Conservation (phyloP, 2,797 vertebrate species). For the Pseudochaenichthys georgianus region DNA sequence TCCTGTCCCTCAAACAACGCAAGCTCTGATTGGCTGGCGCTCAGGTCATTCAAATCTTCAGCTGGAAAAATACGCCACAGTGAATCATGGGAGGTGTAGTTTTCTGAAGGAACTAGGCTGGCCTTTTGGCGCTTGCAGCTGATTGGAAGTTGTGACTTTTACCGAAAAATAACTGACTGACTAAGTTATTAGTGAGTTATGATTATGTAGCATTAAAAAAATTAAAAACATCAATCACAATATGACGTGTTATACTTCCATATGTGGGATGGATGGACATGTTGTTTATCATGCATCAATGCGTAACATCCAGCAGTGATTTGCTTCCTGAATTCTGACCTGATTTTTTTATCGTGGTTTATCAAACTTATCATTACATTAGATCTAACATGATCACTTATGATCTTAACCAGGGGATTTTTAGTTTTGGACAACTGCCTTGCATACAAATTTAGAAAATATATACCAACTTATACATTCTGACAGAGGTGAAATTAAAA, state of each 20-base stretch:
- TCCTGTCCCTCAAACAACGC: slow-evolving; percentile 86
- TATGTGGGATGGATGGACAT: not conserved
- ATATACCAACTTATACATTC: no score
- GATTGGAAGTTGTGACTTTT: slow-evolving; percentile 31
- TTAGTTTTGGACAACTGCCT: no score
- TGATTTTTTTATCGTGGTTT: no score
- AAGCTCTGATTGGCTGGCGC: slow-evolving; percentile 91
- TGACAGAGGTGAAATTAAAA: no score
- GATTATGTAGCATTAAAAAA: not conserved
- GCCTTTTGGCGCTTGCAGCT: slow-evolving; percentile 77
- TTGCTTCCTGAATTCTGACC: no score
- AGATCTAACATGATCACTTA: no score
- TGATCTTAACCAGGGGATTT: no score
- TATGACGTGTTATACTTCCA: not conserved
- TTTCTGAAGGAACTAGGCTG: slow-evolving; percentile 81
- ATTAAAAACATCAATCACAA: not conserved
- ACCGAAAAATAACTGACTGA: not conserved
- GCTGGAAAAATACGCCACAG: slow-evolving; percentile 73
- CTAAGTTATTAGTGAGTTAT: not conserved
- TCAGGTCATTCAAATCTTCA: slow-evolving; percentile 78
- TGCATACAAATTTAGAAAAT: no score
- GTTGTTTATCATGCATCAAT: not conserved
- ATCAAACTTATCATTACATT: no score
- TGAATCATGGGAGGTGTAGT: slow-evolving; percentile 82
- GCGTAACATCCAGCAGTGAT: no score